Evolutionary conservation across 2,888 invertebrate genomes (phyloP).

Genomic region (Aelia acuminata): DNA sequence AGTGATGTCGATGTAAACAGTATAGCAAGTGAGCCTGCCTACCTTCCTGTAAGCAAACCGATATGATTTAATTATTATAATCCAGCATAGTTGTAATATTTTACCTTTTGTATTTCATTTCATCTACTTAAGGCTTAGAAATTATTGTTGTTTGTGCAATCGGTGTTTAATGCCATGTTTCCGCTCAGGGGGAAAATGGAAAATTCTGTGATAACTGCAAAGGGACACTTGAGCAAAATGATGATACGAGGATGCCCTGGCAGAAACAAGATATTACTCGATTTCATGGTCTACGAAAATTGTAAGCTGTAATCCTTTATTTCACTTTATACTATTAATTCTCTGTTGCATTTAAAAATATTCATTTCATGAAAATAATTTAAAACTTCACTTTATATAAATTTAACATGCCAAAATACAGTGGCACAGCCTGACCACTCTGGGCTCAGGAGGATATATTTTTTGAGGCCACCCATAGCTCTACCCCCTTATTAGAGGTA

Average conservation of each 20-base stretch:
- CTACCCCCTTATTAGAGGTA: too few relatives aligned
- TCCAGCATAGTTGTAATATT: background rate
- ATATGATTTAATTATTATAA: background rate
- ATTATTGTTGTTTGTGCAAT: background rate
- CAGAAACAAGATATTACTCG: conserved; percentile 60
- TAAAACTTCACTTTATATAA: too few relatives aligned
- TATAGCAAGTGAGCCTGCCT: conserved; percentile 89
- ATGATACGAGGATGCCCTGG: conserved; percentile 59
- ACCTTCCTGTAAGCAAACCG: conserved; percentile 68
- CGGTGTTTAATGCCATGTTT: background rate
- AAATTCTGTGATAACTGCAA: conserved; percentile 67
- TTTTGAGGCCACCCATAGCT: too few relatives aligned
- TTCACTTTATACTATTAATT: background rate
- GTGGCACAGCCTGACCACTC: too few relatives aligned
- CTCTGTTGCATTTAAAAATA: too few relatives aligned
- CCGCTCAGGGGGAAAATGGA: conserved; percentile 62
- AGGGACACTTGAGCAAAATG: conserved; percentile 61
- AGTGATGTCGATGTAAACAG: conserved; percentile 76
- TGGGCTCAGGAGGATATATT: too few relatives aligned
- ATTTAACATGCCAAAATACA: too few relatives aligned
- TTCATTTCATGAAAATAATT: background rate
- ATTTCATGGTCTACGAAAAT: conserved; percentile 62
- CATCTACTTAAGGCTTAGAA: background rate
- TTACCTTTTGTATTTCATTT: background rate
- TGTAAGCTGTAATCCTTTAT: conserved; percentile 60